Conservation (phyloP, 2,888 invertebrate genomes). For the Chromoteleia sp. region DNA sequence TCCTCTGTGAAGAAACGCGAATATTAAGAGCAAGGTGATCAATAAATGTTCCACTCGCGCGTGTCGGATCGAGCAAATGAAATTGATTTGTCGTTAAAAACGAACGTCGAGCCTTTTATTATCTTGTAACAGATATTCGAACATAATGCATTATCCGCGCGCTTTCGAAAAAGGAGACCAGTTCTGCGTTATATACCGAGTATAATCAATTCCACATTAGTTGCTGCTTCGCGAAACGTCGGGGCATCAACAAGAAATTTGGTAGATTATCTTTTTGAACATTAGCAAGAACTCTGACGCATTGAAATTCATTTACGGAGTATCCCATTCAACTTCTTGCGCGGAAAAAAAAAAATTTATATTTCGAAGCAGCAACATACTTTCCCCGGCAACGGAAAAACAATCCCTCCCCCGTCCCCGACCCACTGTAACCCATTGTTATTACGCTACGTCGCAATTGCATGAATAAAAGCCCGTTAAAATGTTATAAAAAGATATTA, state of each 20-base stretch:
- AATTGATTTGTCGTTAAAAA: constrained; percentile 46
- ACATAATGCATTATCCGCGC: constrained; percentile 38
- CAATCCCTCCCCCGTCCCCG: constrained; percentile 8
- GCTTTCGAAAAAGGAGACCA: constrained; percentile 41
- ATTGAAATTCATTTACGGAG: constrained; percentile 61
- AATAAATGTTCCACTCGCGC: constrained; percentile 20
- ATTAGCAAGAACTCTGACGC: constrained; percentile 42
- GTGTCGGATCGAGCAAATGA: constrained; percentile 1
- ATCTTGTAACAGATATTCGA: constrained; percentile 24
- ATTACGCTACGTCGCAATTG: constrained; percentile 18
- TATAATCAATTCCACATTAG: constrained; percentile 66
- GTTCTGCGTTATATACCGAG: constrained; percentile 18
- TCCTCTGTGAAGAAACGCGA: constrained; percentile 6
- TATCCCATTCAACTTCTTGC: constrained; percentile 19
- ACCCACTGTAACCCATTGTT: constrained; percentile 13
- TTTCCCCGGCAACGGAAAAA: constrained; percentile 26
- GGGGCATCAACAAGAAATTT: constrained; percentile 48
- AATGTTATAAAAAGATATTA: constrained; percentile 52
- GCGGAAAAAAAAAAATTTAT: constrained; percentile 12
- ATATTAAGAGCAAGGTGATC: constrained; percentile 27
- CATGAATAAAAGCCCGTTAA: constrained; percentile 33
- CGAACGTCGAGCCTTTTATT: constrained; percentile 23
- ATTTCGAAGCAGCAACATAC: constrained; percentile 25
- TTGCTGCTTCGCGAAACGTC: constrained; percentile 31
- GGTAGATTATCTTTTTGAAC: constrained; percentile 57